Percentiles rank a stretch among this genome's conserved stretches.
Conservation (phyloP, 2,888 invertebrate species). For the Myopa testacea region DNA sequence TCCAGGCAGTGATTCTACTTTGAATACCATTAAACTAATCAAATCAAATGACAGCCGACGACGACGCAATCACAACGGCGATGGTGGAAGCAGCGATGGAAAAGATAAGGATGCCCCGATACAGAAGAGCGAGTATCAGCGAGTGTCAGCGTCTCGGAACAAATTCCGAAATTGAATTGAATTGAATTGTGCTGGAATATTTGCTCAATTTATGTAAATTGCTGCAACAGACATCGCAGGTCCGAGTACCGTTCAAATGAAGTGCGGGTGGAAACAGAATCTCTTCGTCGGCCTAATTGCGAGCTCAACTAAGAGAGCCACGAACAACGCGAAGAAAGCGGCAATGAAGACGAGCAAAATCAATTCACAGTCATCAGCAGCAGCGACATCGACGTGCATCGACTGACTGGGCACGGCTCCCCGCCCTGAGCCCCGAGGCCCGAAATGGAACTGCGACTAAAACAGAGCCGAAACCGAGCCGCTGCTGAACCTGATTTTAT, state of each 20-base stretch:
- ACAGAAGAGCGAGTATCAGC: background rate
- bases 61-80: conserved; percentile 22
- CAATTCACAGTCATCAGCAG: background rate
- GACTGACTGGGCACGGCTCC: background rate
- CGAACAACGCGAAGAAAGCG: background rate
- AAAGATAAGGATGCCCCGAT: background rate
- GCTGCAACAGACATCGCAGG: conserved; percentile 57
- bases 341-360: conserved; percentile 23
- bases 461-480: background rate
- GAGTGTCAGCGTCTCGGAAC: background rate
- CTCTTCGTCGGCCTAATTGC: conserved; percentile 18
- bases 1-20: conserved; percentile 6
- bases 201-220: conserved; percentile 64
- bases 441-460: background rate
- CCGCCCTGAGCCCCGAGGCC: background rate
- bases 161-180: conserved; percentile 26
- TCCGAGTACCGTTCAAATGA: background rate
- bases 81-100: background rate
- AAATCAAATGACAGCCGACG: conserved; percentile 16
- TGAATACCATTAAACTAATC: conserved; percentile 12
- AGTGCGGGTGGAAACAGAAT: conserved; percentile 46
- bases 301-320: conserved; percentile 1
- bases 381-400: background rate
- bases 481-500: background rate
- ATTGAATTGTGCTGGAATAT: conserved; percentile 37